Evolutionary conservation across 2,113 vertebrate species (phyloP).

Genomic region (Ardeotis arabs): DNA sequence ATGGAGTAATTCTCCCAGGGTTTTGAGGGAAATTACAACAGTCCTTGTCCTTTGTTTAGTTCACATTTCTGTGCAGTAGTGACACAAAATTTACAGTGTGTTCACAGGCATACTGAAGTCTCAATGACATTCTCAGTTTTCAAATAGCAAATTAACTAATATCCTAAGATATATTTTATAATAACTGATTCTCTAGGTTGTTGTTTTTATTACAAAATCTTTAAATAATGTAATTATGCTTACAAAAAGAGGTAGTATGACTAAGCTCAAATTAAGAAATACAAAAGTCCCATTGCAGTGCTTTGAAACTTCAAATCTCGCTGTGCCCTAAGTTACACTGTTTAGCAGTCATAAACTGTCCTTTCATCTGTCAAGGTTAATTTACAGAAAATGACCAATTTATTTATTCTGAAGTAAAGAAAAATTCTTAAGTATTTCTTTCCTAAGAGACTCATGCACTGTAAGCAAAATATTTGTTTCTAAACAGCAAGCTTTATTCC

Average conservation of each 20-base stretch:
- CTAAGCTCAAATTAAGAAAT: not conserved
- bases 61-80: not conserved
- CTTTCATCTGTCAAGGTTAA: slow-evolving; percentile 7
- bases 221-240: not conserved
- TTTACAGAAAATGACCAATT: not conserved
- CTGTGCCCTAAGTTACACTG: not conserved
- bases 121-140: not conserved
- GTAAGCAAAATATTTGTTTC: slow-evolving; percentile 40
- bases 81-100: not conserved
- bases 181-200: not conserved
- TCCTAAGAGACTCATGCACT: not conserved
- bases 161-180: not conserved
- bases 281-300: not conserved
- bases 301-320: not conserved
- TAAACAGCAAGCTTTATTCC: slow-evolving; percentile 17
- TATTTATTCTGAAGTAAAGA: not conserved
- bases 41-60: not conserved
- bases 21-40: not conserved
- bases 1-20: not conserved
- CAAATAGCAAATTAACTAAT: not conserved
- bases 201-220: not conserved
- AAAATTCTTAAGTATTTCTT: not conserved
- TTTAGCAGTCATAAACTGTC: not conserved
- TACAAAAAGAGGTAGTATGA: not conserved
- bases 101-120: not conserved